Evolutionary conservation across 1,140 invertebrate genomes (phyloP).

Genomic region (Tachypleus tridentatus): DNA sequence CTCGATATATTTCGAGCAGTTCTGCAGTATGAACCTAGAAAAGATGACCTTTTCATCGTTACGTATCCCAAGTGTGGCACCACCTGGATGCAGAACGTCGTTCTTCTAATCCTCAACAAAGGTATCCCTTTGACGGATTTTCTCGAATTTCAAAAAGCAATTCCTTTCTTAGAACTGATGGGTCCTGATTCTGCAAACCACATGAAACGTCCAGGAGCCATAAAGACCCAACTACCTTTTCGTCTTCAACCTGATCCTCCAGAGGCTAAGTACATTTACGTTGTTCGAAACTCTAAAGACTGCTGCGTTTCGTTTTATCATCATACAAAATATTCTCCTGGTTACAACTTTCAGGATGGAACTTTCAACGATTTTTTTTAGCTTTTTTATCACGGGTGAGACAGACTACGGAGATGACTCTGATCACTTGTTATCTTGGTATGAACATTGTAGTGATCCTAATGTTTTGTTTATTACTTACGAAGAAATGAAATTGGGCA

Average conservation of each 20-base stretch:
- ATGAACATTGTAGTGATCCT: too few species aligned
- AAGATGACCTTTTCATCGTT: constrained; percentile 31
- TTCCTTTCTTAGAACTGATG: constrained; percentile 2
- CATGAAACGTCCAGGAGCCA: constrained; percentile 1
- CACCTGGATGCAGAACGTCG: background rate
- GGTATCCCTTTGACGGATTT: background rate
- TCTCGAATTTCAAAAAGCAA: background rate
- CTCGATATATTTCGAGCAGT: background rate
- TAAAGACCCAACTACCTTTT: constrained; percentile 10
- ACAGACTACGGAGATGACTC: too few species aligned
- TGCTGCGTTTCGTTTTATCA: constrained; percentile 47
- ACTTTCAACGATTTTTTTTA: too few species aligned
- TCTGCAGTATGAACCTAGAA: background rate
- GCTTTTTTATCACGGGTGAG: too few species aligned
- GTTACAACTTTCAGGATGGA: too few species aligned
- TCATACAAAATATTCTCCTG: constrained; percentile 41
- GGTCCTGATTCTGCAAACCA: constrained; percentile 1
- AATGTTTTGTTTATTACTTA: too few species aligned
- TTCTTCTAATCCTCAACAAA: background rate
- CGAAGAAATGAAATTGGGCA: too few species aligned
- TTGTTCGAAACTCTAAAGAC: constrained; percentile 9
- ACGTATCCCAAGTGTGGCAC: constrained; percentile 29
- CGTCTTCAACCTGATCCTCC: constrained; percentile 4
- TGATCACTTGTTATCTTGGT: too few species aligned
- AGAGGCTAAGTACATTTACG: constrained; percentile 14